Percentiles rank a stretch among this genome's conserved stretches.
Evolutionary conservation across 2,888 invertebrate genomes (phyloP).

Genomic region (Iselma pallidipennis): DNA sequence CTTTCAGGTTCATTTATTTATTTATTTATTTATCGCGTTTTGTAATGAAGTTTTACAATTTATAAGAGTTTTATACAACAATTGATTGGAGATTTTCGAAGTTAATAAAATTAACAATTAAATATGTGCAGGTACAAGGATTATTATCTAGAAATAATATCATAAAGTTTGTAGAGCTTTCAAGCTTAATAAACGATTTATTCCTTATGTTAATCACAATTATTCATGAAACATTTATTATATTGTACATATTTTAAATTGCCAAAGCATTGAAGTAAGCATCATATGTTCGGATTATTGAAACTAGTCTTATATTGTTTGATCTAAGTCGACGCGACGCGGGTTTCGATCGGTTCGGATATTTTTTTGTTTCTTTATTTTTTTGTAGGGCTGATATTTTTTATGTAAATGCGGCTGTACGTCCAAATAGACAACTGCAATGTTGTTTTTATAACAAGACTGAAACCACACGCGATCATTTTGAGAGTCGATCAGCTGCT

Average conservation of each 20-base stretch:
- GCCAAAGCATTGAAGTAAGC: no score
- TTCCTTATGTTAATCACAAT: no score
- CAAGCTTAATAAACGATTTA: no score
- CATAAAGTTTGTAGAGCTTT: no score
- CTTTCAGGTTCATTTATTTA: not conserved
- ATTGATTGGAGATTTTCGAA: no score
- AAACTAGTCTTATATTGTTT: not conserved
- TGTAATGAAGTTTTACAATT: no score
- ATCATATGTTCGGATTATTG: not conserved
- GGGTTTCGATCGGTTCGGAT: not conserved
- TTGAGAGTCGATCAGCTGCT: conserved; percentile 28
- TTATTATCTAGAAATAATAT: no score
- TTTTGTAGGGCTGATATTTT: conserved; percentile 15
- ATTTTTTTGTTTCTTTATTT: conserved; percentile 5
- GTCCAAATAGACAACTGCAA: conserved; percentile 28
- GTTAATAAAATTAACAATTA: no score
- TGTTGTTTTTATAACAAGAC: conserved; percentile 28
- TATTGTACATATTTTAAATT: no score
- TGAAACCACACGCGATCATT: conserved; percentile 28
- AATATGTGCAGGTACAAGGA: no score
- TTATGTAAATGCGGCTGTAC: conserved; percentile 24
- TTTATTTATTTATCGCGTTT: not conserved
- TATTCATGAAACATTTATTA: no score
- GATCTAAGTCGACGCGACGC: not conserved
- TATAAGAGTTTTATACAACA: no score